These are phyloP conservation scores for Patiria pectinifera DNA, from an alignment of 53 echinoderm and acorn worm genomes.

Conservation along the genomic window DNA sequence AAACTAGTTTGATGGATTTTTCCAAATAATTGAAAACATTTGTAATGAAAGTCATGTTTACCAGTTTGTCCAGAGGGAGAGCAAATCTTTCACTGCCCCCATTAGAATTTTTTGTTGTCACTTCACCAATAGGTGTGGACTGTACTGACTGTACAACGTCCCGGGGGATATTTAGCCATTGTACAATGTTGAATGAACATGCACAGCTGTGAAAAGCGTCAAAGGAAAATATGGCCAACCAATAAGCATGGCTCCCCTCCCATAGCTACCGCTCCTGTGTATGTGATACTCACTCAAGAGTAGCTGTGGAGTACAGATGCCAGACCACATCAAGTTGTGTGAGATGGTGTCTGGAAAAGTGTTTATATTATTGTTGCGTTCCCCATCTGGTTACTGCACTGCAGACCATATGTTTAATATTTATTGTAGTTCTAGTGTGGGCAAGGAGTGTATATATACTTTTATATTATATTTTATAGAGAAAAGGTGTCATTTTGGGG, in stretches of 20 bases:
- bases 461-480: conserved; percentile 3
- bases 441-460: background rate
- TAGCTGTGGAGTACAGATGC: background rate
- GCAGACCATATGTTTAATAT: background rate
- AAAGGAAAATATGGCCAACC: conserved; percentile 11
- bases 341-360: conserved; percentile 19
- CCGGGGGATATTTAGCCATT: background rate
- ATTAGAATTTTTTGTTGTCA: conserved; percentile 2
- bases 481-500: background rate
- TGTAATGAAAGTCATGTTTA: background rate
- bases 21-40: no score
- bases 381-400: background rate
- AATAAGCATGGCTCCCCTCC: conserved; percentile 31
- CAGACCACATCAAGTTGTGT: conserved; percentile 14
- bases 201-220: conserved; percentile 34
- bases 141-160: background rate
- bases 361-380: background rate
- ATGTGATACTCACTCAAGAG: background rate
- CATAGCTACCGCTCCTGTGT: background rate
- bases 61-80: conserved; percentile 7
- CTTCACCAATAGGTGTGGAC: conserved; percentile 19
- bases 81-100: conserved; percentile 8
- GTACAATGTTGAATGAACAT: conserved; percentile 28
- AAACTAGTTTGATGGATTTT: no score
- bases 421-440: background rate